These are phyloP conservation scores for Drosophila aff. DNA, from an alignment of 1,140 invertebrate genomes.

Conservation along the genomic window DNA sequence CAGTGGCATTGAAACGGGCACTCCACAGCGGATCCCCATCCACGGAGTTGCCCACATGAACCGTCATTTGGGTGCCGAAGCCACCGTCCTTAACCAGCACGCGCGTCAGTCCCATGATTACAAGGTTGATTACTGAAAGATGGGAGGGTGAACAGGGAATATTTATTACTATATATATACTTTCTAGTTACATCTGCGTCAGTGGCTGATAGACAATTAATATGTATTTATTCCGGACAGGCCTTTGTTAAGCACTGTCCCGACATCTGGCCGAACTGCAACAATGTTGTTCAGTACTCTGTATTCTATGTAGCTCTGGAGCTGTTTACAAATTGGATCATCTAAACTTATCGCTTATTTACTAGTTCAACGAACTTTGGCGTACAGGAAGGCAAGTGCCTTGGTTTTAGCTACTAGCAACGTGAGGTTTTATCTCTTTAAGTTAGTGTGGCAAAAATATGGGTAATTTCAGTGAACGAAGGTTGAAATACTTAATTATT, in stretches of 20 bases:
- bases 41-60: constrained; percentile 89
- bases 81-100: constrained; percentile 89
- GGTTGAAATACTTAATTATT: not conserved
- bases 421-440: constrained; percentile 17
- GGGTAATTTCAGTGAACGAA: not conserved
- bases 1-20: constrained; percentile 89
- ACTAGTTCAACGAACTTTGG: constrained; percentile 49
- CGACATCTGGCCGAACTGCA: constrained; percentile 24
- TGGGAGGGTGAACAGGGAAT: not conserved
- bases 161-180: constrained; percentile 9
- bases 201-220: constrained; percentile 21
- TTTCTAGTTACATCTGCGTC: constrained; percentile 33
- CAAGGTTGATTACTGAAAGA: constrained; percentile 2
- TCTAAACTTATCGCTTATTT: constrained; percentile 20
- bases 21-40: constrained; percentile 94
- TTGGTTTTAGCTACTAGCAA: constrained; percentile 6
- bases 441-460: not conserved
- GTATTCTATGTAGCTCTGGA: not conserved
- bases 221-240: not conserved
- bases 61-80: constrained; percentile 91
- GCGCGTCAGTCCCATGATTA: constrained; percentile 63
- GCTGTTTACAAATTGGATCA: constrained; percentile 28
- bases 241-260: constrained; percentile 1
- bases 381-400: constrained; percentile 6
- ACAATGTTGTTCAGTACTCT: constrained; percentile 12